These are phyloP conservation scores for Zoroaster sp. DNA, from an alignment of 53 echinoderm and acorn worm genomes.

Conservation along the genomic window DNA sequence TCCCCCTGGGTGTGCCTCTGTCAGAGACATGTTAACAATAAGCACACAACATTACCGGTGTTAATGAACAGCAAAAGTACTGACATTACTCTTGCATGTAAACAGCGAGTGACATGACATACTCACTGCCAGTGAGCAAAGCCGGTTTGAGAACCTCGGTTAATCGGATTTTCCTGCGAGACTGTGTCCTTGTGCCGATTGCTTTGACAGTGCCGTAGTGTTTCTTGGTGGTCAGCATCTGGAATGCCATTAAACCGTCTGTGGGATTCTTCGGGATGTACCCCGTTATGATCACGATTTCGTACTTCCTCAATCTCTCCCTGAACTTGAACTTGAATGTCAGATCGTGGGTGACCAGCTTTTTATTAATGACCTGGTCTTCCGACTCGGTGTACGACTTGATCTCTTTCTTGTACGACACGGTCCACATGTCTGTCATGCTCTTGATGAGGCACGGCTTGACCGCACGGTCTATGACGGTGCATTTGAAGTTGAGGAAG, in stretches of 20 bases:
- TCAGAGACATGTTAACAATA: too few relatives aligned
- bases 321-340: constrained; percentile 14
- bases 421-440: not conserved
- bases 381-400: constrained; percentile 16
- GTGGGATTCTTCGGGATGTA: not conserved
- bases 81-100: not conserved
- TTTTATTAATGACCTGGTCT: constrained; percentile 28
- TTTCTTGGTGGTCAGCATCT: not conserved
- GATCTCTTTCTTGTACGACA: constrained; percentile 20
- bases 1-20: too few relatives aligned
- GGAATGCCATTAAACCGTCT: not conserved
- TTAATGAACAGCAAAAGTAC: not conserved
- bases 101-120: constrained; percentile 7
- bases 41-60: too few relatives aligned
- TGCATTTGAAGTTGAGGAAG: constrained; percentile 8
- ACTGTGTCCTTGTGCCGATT: not conserved
- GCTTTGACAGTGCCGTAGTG: constrained; percentile 27
- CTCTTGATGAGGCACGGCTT: not conserved
- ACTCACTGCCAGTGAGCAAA: constrained; percentile 9
- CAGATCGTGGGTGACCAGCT: constrained; percentile 15
- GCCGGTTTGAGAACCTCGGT: constrained; percentile 39
- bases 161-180: constrained; percentile 19
- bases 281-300: constrained; percentile 17
- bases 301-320: not conserved
- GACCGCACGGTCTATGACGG: constrained; percentile 1